Evolutionary conservation across 2,797 vertebrate species (phyloP), one percentile per base, ranked within the genome.

Genomic region (Denticeps clupeoides): DNA sequence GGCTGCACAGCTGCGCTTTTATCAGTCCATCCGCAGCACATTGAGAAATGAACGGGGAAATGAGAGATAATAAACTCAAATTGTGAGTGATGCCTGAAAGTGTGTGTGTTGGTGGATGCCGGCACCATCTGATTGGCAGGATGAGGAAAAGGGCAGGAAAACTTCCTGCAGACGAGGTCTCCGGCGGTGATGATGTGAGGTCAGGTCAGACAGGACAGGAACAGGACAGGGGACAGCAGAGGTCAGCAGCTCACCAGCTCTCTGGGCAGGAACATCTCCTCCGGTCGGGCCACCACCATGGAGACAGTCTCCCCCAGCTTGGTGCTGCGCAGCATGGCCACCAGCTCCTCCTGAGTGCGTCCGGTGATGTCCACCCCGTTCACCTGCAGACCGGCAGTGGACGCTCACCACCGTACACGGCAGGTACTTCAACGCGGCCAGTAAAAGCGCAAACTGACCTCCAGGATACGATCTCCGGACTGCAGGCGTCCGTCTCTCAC

Each of bases 251-350:
- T 84, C 82, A 96, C 89, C 89, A 97, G 74, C 41, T 97, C 92
- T 61, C 89, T 81, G 23, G 91, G 89, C 45, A 91, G 70, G 69
- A 90, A 89, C 47, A 69, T 50, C 59, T 93, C 91, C 26, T 97
- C 90, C 44, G 90, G 92, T 32, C 90, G 83, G 7, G 80, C 83
- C 16, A 97, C 79, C 18, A 87, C 47, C 56, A 98, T 46, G 1
- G 61, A 80, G 9, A 91, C 89, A 0, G 61, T 84, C 62, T 94
- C 91, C 6, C 92, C 94, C 67, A 89, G 89, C 63, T 84, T 91
- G 45, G 94, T 97, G 73, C 91, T 88, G 51, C 93, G 86, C 68
- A 98, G 77, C 85, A 89, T 89, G 60, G 81, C 86, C 32, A 98
- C 94, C 0, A 97, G 84, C 24, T 97, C 91, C 55, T 95, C 93